Evolutionary conservation across 2,888 invertebrate species (phyloP), one percentile per base, ranked within the genome.

Genomic region (Panorpa germanica): DNA sequence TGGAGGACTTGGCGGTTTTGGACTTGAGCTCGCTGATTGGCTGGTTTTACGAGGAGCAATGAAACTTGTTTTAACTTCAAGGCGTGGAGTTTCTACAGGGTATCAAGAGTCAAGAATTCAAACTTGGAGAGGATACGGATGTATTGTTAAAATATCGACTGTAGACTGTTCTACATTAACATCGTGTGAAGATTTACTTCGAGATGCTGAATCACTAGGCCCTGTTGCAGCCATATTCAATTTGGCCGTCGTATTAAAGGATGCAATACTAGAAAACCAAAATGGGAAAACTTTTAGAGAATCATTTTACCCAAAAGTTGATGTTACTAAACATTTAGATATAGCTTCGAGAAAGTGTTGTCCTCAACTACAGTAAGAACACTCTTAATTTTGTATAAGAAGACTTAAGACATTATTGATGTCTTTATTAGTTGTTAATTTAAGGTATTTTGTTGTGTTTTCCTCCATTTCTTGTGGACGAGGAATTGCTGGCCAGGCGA

Each of bases 1-100:
- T 2, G 80, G 81, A 8, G 90, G 91, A 24, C 61, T 93, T 1
- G 93, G 93, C 23, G 91, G 91, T 0, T 85, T 93, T 45, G 93
- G 91, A 4, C 57, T 93, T 27, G 91, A 93, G 50, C 51, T 91
- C 27, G 71, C 75, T 1, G 77, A 85, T 43, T 88, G 85, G 83
- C 56, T 95, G 42, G 65, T 86, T 28, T 50, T 78, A 29, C 64
- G 90, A 37, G 90, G 88, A 1, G 86, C 77, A 0, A 66, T 59
- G 40, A 74, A 77, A 38, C 42, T 91, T 8, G 63, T 90, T 2
- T 59, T 91, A 0, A 80, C 77, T 1, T 86, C 88, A 0, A 67
- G 86, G 34, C 65, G 65, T 12, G 90, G 90, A 2, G 50, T 86
- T 18, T 60, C 61, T 25, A 80, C 73, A 31, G 83, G 86, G 15